Percentiles rank a stretch among this genome's conserved stretches.
phyloP scores from a whole-genome alignment of 2,113 vertebrate species.

The Podarcis raffonei region DNA sequence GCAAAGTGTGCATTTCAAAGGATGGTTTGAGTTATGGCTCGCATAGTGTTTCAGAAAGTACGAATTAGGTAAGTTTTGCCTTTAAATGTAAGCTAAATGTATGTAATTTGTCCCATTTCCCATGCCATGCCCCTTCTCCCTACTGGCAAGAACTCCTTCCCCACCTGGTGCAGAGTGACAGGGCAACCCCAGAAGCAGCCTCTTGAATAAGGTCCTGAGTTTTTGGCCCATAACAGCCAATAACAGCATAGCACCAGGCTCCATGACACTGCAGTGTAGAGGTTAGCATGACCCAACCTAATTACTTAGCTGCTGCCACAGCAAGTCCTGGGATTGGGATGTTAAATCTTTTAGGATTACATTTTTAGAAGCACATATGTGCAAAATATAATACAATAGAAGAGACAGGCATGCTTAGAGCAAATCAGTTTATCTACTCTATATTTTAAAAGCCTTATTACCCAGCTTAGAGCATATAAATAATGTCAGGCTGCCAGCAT shows the following conservation, averaged over 20 bases:
- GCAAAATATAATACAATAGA: constrained; percentile 28
- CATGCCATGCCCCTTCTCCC: no score
- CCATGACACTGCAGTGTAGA: neutral
- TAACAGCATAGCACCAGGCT: neutral
- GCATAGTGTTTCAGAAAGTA: no score
- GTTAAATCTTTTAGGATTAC: constrained; percentile 10
- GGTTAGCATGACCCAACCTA: neutral
- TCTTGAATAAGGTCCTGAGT: neutral
- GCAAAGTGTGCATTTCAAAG: no score
- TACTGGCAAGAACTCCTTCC: neutral
- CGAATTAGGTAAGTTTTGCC: no score
- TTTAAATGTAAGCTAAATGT: no score
- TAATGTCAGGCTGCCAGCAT: constrained; percentile 27
- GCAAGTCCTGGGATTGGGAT: neutral
- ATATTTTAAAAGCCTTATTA: constrained; percentile 46
- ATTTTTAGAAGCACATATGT: neutral
- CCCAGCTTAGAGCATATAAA: constrained; percentile 32
- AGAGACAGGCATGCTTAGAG: constrained; percentile 23
- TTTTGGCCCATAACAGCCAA: neutral
- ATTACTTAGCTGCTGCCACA: neutral
- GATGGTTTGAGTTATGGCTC: no score
- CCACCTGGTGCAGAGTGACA: neutral
- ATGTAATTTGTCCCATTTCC: neutral
- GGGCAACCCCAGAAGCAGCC: neutral
- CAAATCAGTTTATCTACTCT: neutral